Percentiles rank a stretch among this genome's conserved stretches.
These are phyloP conservation scores for Pseudochirops corinnae DNA, from an alignment of 2,797 vertebrate genomes.

Conservation along the genomic window DNA sequence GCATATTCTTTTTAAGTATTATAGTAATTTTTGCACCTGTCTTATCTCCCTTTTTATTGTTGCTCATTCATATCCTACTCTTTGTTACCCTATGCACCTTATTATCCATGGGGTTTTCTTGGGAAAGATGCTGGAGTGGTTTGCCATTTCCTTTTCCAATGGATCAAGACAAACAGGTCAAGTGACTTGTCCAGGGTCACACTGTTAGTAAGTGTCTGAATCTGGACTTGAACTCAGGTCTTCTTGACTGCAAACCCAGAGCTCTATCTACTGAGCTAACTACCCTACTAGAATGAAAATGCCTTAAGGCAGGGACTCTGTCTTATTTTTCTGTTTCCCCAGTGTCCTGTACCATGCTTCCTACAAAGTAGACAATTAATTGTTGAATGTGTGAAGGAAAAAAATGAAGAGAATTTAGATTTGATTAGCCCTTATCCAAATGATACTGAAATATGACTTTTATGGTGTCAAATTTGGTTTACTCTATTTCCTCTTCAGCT, in stretches of 20 bases:
- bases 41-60: not conserved
- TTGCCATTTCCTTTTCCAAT: not conserved
- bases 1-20: not conserved
- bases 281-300: not conserved
- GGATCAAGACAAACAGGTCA: not conserved
- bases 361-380: not conserved
- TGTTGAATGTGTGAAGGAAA: not conserved
- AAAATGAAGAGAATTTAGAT: slow-evolving; percentile 3
- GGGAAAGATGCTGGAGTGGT: not conserved
- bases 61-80: not conserved
- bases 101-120: not conserved
- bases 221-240: not conserved
- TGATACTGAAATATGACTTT: slow-evolving; percentile 18
- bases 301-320: not conserved
- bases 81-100: not conserved
- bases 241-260: not conserved
- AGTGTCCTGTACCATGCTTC: not conserved
- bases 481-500: slow-evolving; percentile 39
- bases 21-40: not conserved
- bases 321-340: not conserved
- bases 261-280: not conserved
- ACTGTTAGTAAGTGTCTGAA: not conserved
- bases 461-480: slow-evolving; percentile 19
- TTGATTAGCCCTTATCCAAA: not conserved
- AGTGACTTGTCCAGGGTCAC: not conserved